These are phyloP conservation scores for Hirtodrosophila duncani DNA, from an alignment of 2,888 invertebrate species.

Conservation along the genomic window DNA sequence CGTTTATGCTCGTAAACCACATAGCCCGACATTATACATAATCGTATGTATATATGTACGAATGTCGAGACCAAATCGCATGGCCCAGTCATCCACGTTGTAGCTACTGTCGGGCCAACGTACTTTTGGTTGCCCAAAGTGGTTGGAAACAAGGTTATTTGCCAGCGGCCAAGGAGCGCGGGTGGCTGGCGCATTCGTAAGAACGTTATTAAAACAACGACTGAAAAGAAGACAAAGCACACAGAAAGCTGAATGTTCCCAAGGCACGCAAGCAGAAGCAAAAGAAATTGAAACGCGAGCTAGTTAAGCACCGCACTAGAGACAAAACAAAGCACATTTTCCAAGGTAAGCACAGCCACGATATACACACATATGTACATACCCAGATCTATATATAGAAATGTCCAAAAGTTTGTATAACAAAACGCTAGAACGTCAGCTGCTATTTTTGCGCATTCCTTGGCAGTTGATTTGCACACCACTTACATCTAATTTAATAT, in stretches of 20 bases:
- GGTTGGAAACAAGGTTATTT: constrained; percentile 65
- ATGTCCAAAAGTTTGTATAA: constrained; percentile 8
- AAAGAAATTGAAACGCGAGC: constrained; percentile 25
- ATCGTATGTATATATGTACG: constrained; percentile 19
- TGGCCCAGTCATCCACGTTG: constrained; percentile 36
- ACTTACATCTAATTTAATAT: constrained; percentile 35
- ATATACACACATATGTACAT: constrained; percentile 3
- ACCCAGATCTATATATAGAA: constrained; percentile 1
- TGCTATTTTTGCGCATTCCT: not conserved
- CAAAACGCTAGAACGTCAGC: not conserved
- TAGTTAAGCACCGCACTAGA: constrained; percentile 39
- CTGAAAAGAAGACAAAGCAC: constrained; percentile 14
- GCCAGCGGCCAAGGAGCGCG: constrained; percentile 32
- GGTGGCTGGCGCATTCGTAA: constrained; percentile 2
- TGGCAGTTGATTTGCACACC: constrained; percentile 19
- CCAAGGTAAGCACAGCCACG: constrained; percentile 9
- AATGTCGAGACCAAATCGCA: constrained; percentile 41
- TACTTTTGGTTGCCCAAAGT: constrained; percentile 53
- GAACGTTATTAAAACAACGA: constrained; percentile 9
- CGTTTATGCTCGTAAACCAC: too few relatives aligned
- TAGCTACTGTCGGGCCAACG: constrained; percentile 46
- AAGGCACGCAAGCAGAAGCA: constrained; percentile 52
- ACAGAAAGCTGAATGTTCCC: constrained; percentile 54
- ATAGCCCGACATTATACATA: constrained; percentile 33
- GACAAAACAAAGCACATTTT: constrained; percentile 20